Evolutionary conservation across 2,113 vertebrate genomes (phyloP).

Genomic region (Rhabdornis inornatus): DNA sequence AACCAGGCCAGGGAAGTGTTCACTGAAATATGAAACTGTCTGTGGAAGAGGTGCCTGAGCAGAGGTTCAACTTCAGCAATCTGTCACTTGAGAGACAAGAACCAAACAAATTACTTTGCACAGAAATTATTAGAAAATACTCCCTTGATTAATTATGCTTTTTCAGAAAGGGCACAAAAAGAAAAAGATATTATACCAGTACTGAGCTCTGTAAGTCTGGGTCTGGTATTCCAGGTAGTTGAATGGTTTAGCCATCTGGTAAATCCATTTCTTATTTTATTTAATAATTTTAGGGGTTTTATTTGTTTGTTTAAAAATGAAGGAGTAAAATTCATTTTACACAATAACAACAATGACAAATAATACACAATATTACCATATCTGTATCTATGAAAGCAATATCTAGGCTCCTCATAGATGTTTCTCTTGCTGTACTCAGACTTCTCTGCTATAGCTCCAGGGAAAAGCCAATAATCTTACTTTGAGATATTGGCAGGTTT

Average conservation of each 20-base stretch:
- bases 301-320: neutral
- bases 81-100: conserved; percentile 60
- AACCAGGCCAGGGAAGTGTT: conserved; percentile 8
- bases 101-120: conserved; percentile 59
- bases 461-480: neutral
- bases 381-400: neutral
- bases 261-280: neutral
- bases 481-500: neutral
- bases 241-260: neutral
- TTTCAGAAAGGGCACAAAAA: conserved; percentile 31
- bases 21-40: conserved; percentile 60
- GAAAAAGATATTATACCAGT: neutral
- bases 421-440: neutral
- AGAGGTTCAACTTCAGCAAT: conserved; percentile 57
- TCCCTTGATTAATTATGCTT: conserved; percentile 60
- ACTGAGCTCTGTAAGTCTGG: neutral
- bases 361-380: neutral
- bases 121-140: conserved; percentile 59
- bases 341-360: neutral
- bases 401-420: neutral
- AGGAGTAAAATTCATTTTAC: neutral
- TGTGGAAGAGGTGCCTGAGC: conserved; percentile 20
- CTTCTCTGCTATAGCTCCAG: neutral
- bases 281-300: neutral
- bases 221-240: neutral